Base-by-base conservation (phyloP, 1,140 invertebrate species). In the Megalonaias nervosa region DNA sequence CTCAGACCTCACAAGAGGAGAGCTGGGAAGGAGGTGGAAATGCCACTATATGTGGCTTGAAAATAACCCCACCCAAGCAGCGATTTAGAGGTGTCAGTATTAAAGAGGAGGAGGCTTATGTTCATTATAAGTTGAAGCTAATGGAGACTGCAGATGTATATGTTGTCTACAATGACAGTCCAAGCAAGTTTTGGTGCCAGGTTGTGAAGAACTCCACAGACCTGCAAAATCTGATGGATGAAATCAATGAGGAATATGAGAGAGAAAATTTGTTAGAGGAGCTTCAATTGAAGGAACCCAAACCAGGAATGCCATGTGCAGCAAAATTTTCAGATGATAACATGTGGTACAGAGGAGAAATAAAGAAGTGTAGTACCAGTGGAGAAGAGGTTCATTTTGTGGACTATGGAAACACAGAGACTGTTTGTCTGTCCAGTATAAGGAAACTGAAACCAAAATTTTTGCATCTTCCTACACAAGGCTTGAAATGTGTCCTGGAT, bases 341-440 rank as follows among this genome's bases (percentile, higher is more conserved):
- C 62, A 86, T 90, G 11, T 97, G 95, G 95, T 97, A 96, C 84
- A 91, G 96, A 79, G 95, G 95, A 2, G 92, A 94, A 82, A 93
- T 96, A 16, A 90, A 95, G 0, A 93, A 94, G 83, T 92, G 94
- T 77, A 91, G 92, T 14, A 94, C 94, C 64, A 69, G 80, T 21
- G 93, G 94, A 56, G 94, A 93, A n/a, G 94, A 94, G 0, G 93
- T 96, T 0, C 92, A 94, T 38, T 97, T 96, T 84, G 93, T 97
- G 11, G 86, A 87, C 67, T 87, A 87, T 78, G 88, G 88, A n/a
- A 90, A 90, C 69, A 82, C 79, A 23, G 87, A 89, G 31, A 81
- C 31, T 61, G 81, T 88, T 0, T 14, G 59, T 12, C 64, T 75
- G 14, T 76, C 70, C 56, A 71, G 76, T 38, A 48, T 88, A 5